Percentiles rank a stretch among this genome's conserved stretches.
Evolutionary conservation across 1,140 invertebrate species (phyloP).

Genomic region (Drosophila tsacasi): DNA sequence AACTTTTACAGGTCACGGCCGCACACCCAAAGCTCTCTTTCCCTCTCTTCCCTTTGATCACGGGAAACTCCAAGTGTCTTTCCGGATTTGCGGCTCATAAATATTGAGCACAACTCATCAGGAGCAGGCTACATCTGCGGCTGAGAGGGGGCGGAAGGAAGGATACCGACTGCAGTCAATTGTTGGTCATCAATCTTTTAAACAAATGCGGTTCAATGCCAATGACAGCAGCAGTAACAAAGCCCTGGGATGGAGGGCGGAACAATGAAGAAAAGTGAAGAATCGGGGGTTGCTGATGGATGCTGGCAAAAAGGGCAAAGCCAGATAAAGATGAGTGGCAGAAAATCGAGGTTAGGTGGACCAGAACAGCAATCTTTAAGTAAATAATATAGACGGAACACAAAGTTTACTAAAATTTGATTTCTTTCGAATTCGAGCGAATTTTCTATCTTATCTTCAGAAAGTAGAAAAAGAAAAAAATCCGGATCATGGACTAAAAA

Average conservation of each 20-base stretch:
- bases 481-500: no score
- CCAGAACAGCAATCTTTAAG: neutral
- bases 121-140: slow-evolving; percentile 18
- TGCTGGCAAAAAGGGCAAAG: slow-evolving; percentile 28
- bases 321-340: slow-evolving; percentile 17
- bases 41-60: slow-evolving; percentile 14
- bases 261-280: slow-evolving; percentile 14
- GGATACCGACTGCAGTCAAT: slow-evolving; percentile 55
- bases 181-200: slow-evolving; percentile 78
- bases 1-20: slow-evolving; percentile 45
- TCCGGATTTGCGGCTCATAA: slow-evolving; percentile 62
- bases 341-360: neutral
- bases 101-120: slow-evolving; percentile 73
- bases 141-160: slow-evolving; percentile 17
- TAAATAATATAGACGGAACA: no score
- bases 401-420: neutral
- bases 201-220: slow-evolving; percentile 79
- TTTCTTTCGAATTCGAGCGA: neutral
- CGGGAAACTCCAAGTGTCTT: slow-evolving; percentile 62
- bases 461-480: no score
- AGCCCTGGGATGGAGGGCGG: slow-evolving; percentile 14
- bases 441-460: neutral
- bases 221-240: slow-evolving; percentile 55
- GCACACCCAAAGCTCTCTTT: slow-evolving; percentile 7
- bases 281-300: slow-evolving; percentile 10